Evolutionary conservation across 2,797 vertebrate species (phyloP).

Genomic region (Potorous gilbertii): DNA sequence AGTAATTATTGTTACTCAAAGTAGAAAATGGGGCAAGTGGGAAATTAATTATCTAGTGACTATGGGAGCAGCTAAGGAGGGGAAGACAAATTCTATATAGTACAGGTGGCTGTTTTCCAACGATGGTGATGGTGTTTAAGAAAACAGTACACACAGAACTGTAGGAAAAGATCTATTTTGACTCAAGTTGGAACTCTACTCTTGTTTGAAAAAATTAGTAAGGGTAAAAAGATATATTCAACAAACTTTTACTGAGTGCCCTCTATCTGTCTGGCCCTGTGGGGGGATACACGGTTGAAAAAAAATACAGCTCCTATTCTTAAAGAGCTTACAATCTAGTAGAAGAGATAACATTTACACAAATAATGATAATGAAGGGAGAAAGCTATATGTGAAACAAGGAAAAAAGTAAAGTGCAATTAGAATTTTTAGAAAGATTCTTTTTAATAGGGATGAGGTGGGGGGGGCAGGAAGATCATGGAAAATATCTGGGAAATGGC

Average conservation of each 20-base stretch:
- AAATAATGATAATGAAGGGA: neutral
- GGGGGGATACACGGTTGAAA: neutral
- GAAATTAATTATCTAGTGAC: neutral
- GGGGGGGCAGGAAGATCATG: neutral
- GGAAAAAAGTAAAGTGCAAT: neutral
- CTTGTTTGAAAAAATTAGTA: neutral
- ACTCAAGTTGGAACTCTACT: neutral
- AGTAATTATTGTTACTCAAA: neutral
- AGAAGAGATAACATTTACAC: neutral
- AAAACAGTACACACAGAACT: neutral
- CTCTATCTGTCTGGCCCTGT: neutral
- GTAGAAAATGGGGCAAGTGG: neutral
- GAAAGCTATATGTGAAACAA: neutral
- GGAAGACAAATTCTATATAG: neutral
- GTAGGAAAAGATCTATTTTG: neutral
- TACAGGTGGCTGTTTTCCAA: neutral
- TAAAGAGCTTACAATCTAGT: neutral
- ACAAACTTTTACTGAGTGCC: neutral
- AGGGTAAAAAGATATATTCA: neutral
- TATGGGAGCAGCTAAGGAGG: neutral
- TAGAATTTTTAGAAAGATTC: neutral
- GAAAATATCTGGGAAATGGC: neutral
- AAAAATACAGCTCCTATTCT: neutral
- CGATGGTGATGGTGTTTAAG: neutral
- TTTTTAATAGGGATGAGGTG: neutral